Evolutionary conservation across 2,113 vertebrate species (phyloP), one percentile per base, ranked within the genome.

Genomic region (Xiphias gladius): DNA sequence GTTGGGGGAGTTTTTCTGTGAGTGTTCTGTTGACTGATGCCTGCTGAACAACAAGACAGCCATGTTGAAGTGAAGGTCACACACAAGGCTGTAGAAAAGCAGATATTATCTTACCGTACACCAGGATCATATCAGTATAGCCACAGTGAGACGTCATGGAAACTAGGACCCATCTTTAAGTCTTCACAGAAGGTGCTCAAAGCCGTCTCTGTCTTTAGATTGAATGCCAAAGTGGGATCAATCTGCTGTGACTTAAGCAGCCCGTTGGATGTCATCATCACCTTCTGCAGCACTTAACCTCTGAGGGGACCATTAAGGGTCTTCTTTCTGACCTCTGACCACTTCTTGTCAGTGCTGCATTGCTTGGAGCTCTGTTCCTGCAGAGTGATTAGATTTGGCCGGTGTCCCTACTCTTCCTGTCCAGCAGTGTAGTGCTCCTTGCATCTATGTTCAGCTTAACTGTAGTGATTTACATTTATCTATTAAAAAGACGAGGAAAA

Each of bases 271-370:
- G 80, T 86, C 87, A 85, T 37, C 65, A 68, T 89, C 54, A 32
- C 82, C 86, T 82, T 82, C 69, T 82, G 66, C 39, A 85, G 65
- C 80, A 78, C 85, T 89, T 87, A 80, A 86, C 76, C 84, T 86
- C 69, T 26, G 30, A 77, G 58, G 48, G 32, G 35, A 50, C 76
- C 12, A 37, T 61, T 65, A 43, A 80, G 70, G 72, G 76, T 85
- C 71, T 71, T 69, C 69, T 61, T 68, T 79, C 79, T 88, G 84
- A 89, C 85, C 85, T 88, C 71, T 90, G 85, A 89, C 90, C 83
- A 54, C 16, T 50, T 74, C 83, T 70, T 88, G 86, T 91, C 76
- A 85, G 61, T 64, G 48, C 28, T 64, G 62, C 81, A 73, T 84
- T 84, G 70, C 84, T 85, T 50, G 46, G 79, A 74, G 76, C 59